Evolutionary conservation across 2,797 vertebrate genomes (phyloP).

Genomic region (Psittacula derbiana): DNA sequence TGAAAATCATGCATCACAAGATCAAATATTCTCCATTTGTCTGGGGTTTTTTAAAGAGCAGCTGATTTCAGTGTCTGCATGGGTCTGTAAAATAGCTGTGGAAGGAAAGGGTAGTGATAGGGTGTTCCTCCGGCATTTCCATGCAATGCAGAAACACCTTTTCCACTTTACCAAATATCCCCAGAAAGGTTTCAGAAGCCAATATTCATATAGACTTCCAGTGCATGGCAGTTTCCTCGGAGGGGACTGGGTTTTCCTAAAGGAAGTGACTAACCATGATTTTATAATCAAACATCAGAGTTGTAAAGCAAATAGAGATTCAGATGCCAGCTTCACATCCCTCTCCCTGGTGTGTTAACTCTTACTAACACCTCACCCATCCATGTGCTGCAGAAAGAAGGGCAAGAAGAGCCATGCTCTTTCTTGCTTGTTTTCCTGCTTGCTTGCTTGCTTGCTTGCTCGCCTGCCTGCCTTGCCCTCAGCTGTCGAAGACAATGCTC

Average conservation of each 20-base stretch:
- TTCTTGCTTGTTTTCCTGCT: not conserved
- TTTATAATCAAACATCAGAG: not conserved
- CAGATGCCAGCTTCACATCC: not conserved
- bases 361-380: not conserved
- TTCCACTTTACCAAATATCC: not conserved
- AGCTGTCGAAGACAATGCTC: not conserved
- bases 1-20: not conserved
- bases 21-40: not conserved
- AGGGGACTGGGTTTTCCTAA: not conserved
- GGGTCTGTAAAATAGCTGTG: not conserved
- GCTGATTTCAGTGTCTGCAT: not conserved
- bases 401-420: not conserved
- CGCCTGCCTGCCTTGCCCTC: not conserved
- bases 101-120: not conserved
- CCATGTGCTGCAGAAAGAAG: not conserved
- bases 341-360: not conserved
- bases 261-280: not conserved
- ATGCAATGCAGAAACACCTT: not conserved
- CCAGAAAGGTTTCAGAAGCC: not conserved
- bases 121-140: not conserved
- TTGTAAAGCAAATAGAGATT: not conserved
- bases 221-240: not conserved
- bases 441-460: not conserved
- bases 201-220: not conserved
- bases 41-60: not conserved